Conservation (phyloP, 2,797 vertebrate species). For the Bryconaethiops microstoma region DNA sequence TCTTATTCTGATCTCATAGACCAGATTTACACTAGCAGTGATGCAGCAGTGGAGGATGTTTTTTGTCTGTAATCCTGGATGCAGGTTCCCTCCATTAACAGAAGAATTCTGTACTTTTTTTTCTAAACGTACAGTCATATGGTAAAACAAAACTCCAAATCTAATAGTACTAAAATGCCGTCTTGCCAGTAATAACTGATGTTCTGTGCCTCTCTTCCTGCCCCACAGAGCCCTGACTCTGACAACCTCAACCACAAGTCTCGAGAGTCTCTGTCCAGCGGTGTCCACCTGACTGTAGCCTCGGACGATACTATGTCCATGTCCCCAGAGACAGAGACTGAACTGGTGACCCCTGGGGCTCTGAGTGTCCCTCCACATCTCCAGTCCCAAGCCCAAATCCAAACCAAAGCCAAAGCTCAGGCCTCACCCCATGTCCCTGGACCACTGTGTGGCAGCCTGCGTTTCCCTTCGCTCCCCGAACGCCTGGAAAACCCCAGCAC, state of each 20-base stretch:
- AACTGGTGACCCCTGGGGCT: conserved; percentile 55
- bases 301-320: conserved; percentile 75
- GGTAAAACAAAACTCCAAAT: too few relatives aligned
- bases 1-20: too few relatives aligned
- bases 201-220: not conserved
- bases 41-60: too few relatives aligned
- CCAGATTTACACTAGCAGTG: too few relatives aligned
- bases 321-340: conserved; percentile 71
- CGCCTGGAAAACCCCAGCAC: conserved; percentile 78
- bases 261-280: conserved; percentile 80
- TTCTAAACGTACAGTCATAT: too few relatives aligned
- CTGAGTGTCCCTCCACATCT: conserved; percentile 50
- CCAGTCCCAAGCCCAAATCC: conserved; percentile 42
- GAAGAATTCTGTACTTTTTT: too few relatives aligned
- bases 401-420: conserved; percentile 24
- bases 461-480: conserved; percentile 91
- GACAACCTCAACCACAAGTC: conserved; percentile 76
- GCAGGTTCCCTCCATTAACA: too few relatives aligned
- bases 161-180: too few relatives aligned
- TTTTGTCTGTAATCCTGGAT: too few relatives aligned
- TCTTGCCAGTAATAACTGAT: not conserved
- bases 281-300: conserved; percentile 73
- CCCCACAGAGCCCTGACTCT: conserved; percentile 77
- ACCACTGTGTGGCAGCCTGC: conserved; percentile 76
- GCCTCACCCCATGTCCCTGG: conserved; percentile 59